A percentile compares a stretch with the other conserved stretches of the same genome.
Evolutionary conservation across 2,888 invertebrate genomes (phyloP).

Genomic region (Brenthis ino): DNA sequence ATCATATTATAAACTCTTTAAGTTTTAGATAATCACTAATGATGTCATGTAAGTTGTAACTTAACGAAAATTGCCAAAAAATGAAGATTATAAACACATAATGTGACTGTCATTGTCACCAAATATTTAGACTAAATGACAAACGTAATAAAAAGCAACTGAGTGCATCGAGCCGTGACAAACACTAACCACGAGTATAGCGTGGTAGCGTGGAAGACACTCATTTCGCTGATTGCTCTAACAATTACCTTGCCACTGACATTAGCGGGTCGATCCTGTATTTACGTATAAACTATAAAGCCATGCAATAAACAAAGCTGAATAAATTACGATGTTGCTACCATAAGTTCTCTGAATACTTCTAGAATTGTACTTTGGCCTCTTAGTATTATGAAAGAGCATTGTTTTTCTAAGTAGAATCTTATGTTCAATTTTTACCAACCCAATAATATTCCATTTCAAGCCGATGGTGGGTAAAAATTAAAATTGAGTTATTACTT

Average conservation of each 20-base stretch:
- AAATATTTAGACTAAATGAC: slow-evolving; percentile 26
- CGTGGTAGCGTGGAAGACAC: slow-evolving; percentile 38
- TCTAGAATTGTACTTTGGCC: too few relatives aligned
- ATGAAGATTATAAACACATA: slow-evolving; percentile 4
- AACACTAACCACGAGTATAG: slow-evolving; percentile 20
- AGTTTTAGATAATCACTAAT: background rate
- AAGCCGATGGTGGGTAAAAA: too few relatives aligned
- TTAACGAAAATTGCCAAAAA: slow-evolving; percentile 13
- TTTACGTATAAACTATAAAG: background rate
- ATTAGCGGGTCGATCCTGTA: slow-evolving; percentile 18
- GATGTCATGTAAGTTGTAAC: slow-evolving; percentile 4
- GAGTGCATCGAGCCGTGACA: slow-evolving; percentile 42
- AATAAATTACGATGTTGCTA: background rate
- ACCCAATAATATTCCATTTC: too few relatives aligned
- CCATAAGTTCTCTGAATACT: background rate
- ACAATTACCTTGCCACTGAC: slow-evolving; percentile 34
- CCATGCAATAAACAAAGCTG: background rate
- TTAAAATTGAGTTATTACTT: too few relatives aligned
- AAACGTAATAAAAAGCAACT: slow-evolving; percentile 28
- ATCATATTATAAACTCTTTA: too few relatives aligned
- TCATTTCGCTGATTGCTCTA: slow-evolving; percentile 44
- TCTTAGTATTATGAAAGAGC: too few relatives aligned
- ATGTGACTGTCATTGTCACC: slow-evolving; percentile 16
- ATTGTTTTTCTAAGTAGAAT: too few relatives aligned
- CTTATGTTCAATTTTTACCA: too few relatives aligned